Conservation (phyloP, 2,888 invertebrate species). For the Amiota minor region DNA sequence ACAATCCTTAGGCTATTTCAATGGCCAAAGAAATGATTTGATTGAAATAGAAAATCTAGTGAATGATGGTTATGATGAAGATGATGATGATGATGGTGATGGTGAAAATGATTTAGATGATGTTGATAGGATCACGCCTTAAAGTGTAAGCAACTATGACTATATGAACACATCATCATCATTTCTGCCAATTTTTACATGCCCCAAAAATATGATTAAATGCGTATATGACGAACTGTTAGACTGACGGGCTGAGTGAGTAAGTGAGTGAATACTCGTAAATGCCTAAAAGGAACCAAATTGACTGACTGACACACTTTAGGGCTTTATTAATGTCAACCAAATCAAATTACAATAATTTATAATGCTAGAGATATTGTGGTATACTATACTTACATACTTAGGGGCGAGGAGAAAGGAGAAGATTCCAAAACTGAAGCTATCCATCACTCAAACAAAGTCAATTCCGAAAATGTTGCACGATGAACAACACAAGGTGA, state of each 20-base stretch:
- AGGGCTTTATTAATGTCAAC: conserved; percentile 20
- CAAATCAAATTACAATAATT: conserved; percentile 26
- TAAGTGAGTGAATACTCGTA: too few species aligned
- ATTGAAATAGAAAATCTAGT: background rate
- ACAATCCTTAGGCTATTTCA: conserved; percentile 1
- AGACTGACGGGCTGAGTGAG: too few species aligned
- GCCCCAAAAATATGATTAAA: background rate
- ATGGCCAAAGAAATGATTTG: background rate
- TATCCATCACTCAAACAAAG: conserved; percentile 21
- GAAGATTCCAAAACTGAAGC: conserved; percentile 8
- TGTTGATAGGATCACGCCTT: background rate
- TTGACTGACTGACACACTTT: background rate
- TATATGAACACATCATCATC: background rate
- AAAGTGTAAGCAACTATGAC: background rate
- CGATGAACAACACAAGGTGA: too few species aligned
- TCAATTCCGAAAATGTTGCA: background rate
- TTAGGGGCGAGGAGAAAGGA: too few species aligned
- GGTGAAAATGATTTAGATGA: background rate
- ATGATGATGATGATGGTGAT: background rate
- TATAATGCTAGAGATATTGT: background rate
- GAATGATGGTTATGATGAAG: background rate
- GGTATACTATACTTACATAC: too few species aligned
- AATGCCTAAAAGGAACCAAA: too few species aligned
- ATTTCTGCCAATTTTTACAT: background rate
- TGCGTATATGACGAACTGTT: too few species aligned